Conservation (phyloP, 2,797 vertebrate species). For the Spatula clypeata region DNA sequence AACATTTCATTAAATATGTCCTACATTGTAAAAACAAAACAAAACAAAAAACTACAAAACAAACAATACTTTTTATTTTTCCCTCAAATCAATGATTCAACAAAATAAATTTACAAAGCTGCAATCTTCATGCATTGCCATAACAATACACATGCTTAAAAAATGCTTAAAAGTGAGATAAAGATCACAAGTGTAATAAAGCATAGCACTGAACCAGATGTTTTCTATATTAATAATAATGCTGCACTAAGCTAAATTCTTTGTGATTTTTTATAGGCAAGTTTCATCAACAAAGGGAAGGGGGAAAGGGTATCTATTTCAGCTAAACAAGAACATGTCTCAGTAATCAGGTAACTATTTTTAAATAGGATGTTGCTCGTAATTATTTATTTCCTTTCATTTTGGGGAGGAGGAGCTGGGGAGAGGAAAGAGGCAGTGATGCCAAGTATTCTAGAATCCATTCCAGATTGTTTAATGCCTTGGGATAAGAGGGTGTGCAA, state of each 20-base stretch:
- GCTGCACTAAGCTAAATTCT: not conserved
- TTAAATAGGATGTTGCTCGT: not conserved
- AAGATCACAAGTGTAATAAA: not conserved
- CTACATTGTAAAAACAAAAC: not conserved
- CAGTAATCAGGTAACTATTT: not conserved
- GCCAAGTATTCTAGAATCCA: not conserved
- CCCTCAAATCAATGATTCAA: not conserved
- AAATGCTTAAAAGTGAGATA: conserved; percentile 21
- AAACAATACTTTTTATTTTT: not conserved
- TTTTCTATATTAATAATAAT: conserved; percentile 1
- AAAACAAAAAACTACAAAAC: not conserved
- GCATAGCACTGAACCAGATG: conserved; percentile 1
- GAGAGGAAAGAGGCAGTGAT: not conserved
- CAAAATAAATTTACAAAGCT: not conserved
- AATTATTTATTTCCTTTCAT: not conserved
- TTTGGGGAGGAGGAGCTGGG: rapidly evolving
- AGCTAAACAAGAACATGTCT: not conserved
- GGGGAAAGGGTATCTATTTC: not conserved
- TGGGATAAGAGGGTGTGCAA: not conserved
- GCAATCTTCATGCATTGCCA: not conserved
- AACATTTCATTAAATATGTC: not conserved
- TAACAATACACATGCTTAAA: not conserved
- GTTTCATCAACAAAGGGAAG: not conserved
- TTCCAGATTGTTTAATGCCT: not conserved
- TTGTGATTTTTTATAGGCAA: not conserved